Conservation (phyloP, 2,797 vertebrate genomes). For the Hemibagrus guttatus region DNA sequence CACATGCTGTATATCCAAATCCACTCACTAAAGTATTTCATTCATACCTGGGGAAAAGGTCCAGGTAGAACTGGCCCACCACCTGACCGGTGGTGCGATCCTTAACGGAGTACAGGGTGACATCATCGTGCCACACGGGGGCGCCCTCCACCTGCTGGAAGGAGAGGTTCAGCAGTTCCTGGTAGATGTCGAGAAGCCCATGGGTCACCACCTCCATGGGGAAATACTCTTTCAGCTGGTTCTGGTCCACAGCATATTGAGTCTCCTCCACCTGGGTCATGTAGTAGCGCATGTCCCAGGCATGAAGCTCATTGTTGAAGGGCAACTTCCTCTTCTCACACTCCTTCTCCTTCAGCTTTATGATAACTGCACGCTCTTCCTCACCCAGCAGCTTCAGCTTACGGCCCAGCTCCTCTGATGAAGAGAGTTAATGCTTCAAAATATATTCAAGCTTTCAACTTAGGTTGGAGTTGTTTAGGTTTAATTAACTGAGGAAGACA, state of each 20-base stretch:
- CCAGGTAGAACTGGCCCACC: constrained; percentile 94
- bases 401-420: constrained; percentile 83
- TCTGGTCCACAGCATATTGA: constrained; percentile 91
- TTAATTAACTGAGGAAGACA: background rate
- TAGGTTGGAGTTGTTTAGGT: no score
- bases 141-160: constrained; percentile 83
- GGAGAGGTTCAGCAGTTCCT: constrained; percentile 89
- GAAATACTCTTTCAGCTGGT: constrained; percentile 94
- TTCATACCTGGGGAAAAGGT: constrained; percentile 88
- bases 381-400: constrained; percentile 90
- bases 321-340: constrained; percentile 79
- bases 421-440: background rate
- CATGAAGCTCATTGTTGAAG: constrained; percentile 81
- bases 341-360: constrained; percentile 89
- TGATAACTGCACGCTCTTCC: constrained; percentile 82
- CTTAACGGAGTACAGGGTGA: constrained; percentile 85
- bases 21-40: background rate
- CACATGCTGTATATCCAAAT: background rate
- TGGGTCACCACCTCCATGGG: constrained; percentile 93
- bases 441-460: background rate
- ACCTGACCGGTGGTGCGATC: constrained; percentile 74
- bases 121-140: constrained; percentile 90
- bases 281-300: constrained; percentile 96
- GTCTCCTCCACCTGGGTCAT: constrained; percentile 99
- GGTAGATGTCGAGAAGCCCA: constrained; percentile 92